phyloP scores from a whole-genome alignment of 2,797 vertebrate genomes.

The Tapera naevia region DNA sequence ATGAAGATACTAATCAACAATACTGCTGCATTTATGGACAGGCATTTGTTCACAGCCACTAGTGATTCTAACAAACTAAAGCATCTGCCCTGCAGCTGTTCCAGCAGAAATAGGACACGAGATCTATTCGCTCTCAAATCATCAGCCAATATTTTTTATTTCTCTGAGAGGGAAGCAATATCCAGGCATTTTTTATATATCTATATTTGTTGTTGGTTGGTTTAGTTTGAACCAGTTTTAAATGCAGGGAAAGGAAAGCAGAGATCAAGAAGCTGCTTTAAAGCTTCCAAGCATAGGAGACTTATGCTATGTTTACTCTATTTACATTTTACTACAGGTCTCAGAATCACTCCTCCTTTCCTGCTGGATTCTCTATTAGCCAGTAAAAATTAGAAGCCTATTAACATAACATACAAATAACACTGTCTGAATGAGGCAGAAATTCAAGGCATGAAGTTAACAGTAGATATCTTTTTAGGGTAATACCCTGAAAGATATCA shows the following conservation, averaged over 20 bases:
- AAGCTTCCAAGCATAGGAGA: not conserved
- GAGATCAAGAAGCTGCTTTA: not conserved
- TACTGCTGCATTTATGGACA: not conserved
- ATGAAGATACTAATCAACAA: not conserved
- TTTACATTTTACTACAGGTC: not conserved
- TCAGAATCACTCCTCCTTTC: not conserved
- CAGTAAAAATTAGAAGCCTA: not conserved
- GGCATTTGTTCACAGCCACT: not conserved
- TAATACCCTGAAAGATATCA: not conserved
- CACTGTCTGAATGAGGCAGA: not conserved
- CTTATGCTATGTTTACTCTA: not conserved
- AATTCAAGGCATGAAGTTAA: not conserved
- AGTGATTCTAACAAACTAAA: not conserved
- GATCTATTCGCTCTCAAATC: not conserved
- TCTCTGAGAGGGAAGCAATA: not conserved
- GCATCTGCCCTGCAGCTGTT: slow-evolving; percentile 25
- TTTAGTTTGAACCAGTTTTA: not conserved
- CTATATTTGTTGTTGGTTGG: no score
- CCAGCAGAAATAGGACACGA: not conserved
- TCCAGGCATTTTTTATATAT: not conserved
- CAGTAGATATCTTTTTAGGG: not conserved
- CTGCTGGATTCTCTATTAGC: not conserved
- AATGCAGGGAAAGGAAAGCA: not conserved
- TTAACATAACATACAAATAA: not conserved
- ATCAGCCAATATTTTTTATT: slow-evolving; percentile 3